A percentile compares a stretch with the other conserved stretches of the same genome.
phyloP scores from a whole-genome alignment of 2,113 vertebrate genomes.

The Sebastes fasciatus region DNA sequence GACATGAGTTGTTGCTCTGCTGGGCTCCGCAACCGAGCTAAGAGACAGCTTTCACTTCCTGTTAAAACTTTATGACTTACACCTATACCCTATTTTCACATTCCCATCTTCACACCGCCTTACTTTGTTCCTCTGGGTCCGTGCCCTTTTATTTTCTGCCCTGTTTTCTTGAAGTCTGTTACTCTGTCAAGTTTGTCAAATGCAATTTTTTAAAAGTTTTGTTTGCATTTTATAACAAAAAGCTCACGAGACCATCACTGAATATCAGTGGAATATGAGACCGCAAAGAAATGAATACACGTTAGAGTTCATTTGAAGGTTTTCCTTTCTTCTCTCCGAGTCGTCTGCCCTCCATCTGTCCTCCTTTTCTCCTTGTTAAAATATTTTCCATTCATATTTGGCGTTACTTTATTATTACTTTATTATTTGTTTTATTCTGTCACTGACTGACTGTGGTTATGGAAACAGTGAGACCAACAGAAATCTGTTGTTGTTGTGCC shows the following conservation, averaged over 20 bases:
- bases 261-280: conserved; percentile 11
- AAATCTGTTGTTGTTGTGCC: conserved; percentile 61
- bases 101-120: background rate
- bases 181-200: background rate
- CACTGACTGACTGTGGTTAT: conserved; percentile 53
- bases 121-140: background rate
- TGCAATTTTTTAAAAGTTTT: background rate
- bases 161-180: background rate
- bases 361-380: conserved; percentile 30
- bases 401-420: conserved; percentile 22
- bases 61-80: conserved; percentile 48
- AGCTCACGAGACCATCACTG: background rate
- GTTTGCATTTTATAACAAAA: background rate
- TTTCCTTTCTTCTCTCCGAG: background rate
- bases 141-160: conserved; percentile 11
- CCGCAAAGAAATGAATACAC: background rate
- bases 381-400: conserved; percentile 60
- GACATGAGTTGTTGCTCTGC: conserved; percentile 45
- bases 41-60: conserved; percentile 71
- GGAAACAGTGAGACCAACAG: conserved; percentile 66
- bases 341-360: conserved; percentile 12
- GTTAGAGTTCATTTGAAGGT: background rate
- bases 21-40: conserved; percentile 48
- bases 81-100: conserved; percentile 2
- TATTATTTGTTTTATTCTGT: conserved; percentile 27